phyloP scores from a whole-genome alignment of 2,113 vertebrate genomes.

The Sula dactylatra region DNA sequence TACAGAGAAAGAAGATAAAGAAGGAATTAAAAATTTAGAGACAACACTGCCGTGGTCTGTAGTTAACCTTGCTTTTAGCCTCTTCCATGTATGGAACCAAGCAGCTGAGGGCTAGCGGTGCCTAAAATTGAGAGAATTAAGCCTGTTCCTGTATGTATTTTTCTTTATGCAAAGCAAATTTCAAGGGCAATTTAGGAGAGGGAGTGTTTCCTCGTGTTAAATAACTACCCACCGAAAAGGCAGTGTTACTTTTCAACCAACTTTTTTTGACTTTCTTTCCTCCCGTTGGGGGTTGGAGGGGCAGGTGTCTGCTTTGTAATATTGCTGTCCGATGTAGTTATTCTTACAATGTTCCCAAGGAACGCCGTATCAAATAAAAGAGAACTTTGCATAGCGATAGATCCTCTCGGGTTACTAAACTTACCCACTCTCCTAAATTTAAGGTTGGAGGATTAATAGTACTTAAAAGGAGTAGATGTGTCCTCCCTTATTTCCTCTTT shows the following conservation, averaged over 20 bases:
- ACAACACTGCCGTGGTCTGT: not conserved
- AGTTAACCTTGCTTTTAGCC: not conserved
- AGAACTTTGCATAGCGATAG: not conserved
- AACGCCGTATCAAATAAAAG: not conserved
- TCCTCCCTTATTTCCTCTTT: constrained; percentile 22
- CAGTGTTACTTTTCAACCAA: not conserved
- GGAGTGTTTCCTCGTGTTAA: not conserved
- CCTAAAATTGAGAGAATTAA: not conserved
- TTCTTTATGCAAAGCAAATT: not conserved
- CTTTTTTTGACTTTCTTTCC: not conserved
- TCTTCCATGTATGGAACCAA: fast-evolving
- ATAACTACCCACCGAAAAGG: not conserved
- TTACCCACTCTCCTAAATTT: constrained; percentile 31
- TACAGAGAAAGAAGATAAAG: not conserved
- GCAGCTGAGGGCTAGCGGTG: not conserved
- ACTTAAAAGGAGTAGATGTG: not conserved
- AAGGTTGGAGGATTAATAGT: constrained; percentile 47
- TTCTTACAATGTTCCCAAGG: not conserved
- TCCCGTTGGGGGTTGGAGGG: not conserved
- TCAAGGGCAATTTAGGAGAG: not conserved
- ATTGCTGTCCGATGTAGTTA: fast-evolving
- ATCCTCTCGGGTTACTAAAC: not conserved
- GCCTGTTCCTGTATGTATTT: fast-evolving
- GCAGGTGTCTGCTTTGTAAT: not conserved
- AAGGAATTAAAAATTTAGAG: not conserved